Conservation (phyloP, 1,140 invertebrate species). For the Drosophila pseudoananassae region DNA sequence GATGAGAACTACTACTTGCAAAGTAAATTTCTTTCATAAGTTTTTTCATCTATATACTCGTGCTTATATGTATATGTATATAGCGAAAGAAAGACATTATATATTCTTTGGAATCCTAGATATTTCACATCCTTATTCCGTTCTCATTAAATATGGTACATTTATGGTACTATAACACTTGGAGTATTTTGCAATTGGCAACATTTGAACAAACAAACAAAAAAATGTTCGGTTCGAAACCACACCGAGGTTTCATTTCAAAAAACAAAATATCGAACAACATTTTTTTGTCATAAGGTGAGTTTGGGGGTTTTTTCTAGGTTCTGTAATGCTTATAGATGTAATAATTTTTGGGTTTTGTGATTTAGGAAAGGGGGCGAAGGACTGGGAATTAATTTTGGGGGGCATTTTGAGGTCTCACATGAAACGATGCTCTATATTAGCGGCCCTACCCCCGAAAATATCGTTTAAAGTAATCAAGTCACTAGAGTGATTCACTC, state of each 20-base stretch:
- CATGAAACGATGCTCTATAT: neutral
- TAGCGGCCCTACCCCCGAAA: neutral
- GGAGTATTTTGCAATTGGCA: constrained; percentile 40
- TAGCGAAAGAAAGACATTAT: constrained; percentile 1
- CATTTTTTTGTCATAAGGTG: constrained; percentile 17
- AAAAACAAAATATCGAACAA: constrained; percentile 24
- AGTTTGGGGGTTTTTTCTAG: constrained; percentile 1
- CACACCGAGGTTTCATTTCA: constrained; percentile 27
- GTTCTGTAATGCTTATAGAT: constrained; percentile 16
- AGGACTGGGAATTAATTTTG: neutral
- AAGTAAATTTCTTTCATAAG: neutral
- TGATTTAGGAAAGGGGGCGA: neutral
- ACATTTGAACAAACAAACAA: constrained; percentile 38
- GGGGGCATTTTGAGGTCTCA: constrained; percentile 6
- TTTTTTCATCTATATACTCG: neutral
- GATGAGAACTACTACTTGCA: constrained; percentile 14
- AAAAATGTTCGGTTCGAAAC: constrained; percentile 8
- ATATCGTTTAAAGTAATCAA: constrained; percentile 26
- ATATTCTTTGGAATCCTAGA: constrained; percentile 1
- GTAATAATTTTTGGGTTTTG: neutral
- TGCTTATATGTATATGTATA: constrained; percentile 7
- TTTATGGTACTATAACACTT: constrained; percentile 35
- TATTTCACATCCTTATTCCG: constrained; percentile 5
- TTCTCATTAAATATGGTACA: constrained; percentile 10
- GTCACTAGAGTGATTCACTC: constrained; percentile 28